Evolutionary conservation across 2,113 vertebrate genomes (phyloP).

Genomic region (Pseudorhombus dupliciocellatus): DNA sequence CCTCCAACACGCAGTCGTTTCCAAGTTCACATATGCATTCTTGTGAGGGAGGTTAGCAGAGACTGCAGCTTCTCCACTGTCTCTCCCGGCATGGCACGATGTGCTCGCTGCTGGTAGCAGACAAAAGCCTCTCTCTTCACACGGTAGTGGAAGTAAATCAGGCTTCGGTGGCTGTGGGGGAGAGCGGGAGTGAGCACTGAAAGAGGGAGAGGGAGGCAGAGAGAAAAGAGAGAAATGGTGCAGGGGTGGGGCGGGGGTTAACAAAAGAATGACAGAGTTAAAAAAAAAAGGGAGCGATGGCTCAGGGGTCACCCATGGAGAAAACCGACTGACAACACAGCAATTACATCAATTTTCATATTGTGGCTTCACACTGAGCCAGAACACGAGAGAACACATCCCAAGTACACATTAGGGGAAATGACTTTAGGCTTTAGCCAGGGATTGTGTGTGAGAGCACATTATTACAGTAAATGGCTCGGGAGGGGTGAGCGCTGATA

Average conservation of each 20-base stretch:
- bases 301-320: slow-evolving; percentile 46
- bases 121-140: slow-evolving; percentile 62
- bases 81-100: slow-evolving; percentile 31
- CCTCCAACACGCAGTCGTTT: slow-evolving; percentile 10
- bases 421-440: slow-evolving; percentile 50
- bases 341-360: slow-evolving; percentile 69
- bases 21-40: slow-evolving; percentile 2
- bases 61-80: slow-evolving; percentile 31
- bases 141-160: slow-evolving; percentile 59
- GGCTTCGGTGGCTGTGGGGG: slow-evolving; percentile 49
- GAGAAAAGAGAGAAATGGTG: background rate
- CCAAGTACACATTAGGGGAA: slow-evolving; percentile 49
- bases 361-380: slow-evolving; percentile 44
- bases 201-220: slow-evolving; percentile 7
- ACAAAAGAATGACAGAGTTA: slow-evolving; percentile 9
- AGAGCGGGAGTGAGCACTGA: background rate
- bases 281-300: slow-evolving; percentile 24
- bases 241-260: background rate
- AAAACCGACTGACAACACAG: slow-evolving; percentile 51
- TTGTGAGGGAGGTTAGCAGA: slow-evolving; percentile 30
- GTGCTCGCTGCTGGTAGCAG: slow-evolving; percentile 57
- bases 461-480: slow-evolving; percentile 65
- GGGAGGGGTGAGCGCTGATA: slow-evolving; percentile 39
- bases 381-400: slow-evolving; percentile 35
- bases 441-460: slow-evolving; percentile 58